A percentile compares a stretch with the other conserved stretches of the same genome.
These are phyloP conservation scores for Dasysyrphus albostriatus DNA, from an alignment of 2,888 invertebrate species.

Conservation along the genomic window DNA sequence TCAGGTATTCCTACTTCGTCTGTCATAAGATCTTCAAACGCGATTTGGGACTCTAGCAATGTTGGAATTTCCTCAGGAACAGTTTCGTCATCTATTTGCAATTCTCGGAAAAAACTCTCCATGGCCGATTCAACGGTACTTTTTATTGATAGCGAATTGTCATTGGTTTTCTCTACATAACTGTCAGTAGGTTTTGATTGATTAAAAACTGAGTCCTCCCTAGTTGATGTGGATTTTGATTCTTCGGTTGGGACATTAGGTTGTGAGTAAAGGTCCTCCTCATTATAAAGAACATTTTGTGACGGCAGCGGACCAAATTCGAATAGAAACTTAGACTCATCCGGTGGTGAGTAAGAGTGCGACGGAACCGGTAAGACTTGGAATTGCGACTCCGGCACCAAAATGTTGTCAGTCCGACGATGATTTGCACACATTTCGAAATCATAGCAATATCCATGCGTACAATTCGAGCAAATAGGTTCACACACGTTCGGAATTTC, in stretches of 20 bases:
- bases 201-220: neutral
- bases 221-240: neutral
- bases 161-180: neutral
- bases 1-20: neutral
- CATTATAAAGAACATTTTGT: neutral
- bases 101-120: neutral
- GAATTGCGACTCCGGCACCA: no score
- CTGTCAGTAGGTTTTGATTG: neutral
- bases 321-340: no score
- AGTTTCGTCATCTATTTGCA: neutral
- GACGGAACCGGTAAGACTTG: no score
- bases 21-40: neutral
- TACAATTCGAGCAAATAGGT: constrained; percentile 79
- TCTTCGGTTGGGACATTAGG: neutral
- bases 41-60: no score
- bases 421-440: constrained; percentile 77
- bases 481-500: constrained; percentile 65
- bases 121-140: neutral
- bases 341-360: no score
- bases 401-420: neutral
- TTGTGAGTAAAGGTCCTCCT: neutral
- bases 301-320: neutral
- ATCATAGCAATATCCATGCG: constrained; percentile 80
- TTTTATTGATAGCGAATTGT: neutral
- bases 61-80: no score